Evolutionary conservation across 2,888 invertebrate species (phyloP), one percentile per base, ranked within the genome.

Genomic region (Adelognathus sp.): DNA sequence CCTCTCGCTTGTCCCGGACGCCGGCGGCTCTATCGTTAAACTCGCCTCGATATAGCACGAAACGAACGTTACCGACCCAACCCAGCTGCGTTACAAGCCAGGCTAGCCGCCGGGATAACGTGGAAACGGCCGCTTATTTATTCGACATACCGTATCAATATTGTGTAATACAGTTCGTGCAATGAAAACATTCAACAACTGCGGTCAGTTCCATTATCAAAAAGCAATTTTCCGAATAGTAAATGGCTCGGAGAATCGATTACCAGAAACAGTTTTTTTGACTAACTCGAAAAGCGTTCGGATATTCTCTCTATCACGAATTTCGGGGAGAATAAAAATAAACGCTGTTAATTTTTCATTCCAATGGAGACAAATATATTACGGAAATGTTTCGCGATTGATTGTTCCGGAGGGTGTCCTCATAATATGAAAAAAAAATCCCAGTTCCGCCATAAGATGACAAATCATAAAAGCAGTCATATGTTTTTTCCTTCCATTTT

Each of bases 51-150:
- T 64, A 21, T 11, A 3, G 18, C 46, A 3, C 31, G 27, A 7
- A 29, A 31, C 46, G 9, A n/a, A 60, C 24, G 31, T 18, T 46
- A 4, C 18, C 58, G 14, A 58, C 14, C 46, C 46, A 46, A n/a
- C 21, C 61, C 71, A 41, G 18, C 27, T 36, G 61, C 71, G 71
- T 54, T 63, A 52, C 52, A 21, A n/a, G n/a, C n/a, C n/a, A n/a
- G n/a, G 71, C n/a, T 24, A 56, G 24, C 14, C 33, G 21, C 9
- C 21, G 21, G 36, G 36, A 36, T 36, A 36, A 36, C 36, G 6
- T 9, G 36, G 36, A 11, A 36, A 36, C 9, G 21, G 64, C 11
- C n/a, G 9, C 29, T 7, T 41, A 63, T 71, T 61, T 36, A 29
- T 52, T 21, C 61, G 21, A 52, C 31, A 11, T n/a, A 41, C 39